Evolutionary conservation across 1,140 invertebrate species (phyloP).

Genomic region (Scaptodrosophila lebanonensis): DNA sequence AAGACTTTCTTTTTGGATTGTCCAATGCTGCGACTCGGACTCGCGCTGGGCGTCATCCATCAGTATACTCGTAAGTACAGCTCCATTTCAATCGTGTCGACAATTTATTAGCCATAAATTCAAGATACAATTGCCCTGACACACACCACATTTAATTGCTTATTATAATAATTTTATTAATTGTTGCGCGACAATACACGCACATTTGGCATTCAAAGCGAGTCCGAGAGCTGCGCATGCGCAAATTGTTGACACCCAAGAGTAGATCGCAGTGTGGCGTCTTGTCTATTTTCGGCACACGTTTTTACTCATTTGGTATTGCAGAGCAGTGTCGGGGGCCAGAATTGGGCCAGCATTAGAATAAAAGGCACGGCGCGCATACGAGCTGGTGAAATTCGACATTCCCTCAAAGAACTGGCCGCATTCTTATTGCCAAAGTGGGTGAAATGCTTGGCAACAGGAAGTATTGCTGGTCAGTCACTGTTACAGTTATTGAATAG

Average conservation of each 20-base stretch:
- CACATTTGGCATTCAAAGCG: conserved; percentile 20
- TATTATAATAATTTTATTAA: conserved; percentile 45
- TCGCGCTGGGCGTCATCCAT: conserved; percentile 20
- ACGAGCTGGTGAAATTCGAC: conserved; percentile 52
- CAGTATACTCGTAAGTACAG: no score
- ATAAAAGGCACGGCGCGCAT: conserved; percentile 41
- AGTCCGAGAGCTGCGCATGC: conserved; percentile 24
- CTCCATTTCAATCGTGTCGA: neutral
- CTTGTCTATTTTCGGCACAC: conserved; percentile 38
- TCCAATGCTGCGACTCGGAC: neutral
- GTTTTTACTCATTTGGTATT: conserved; percentile 56
- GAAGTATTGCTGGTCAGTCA: no score
- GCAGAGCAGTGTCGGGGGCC: conserved; percentile 32
- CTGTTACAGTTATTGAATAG: conserved; percentile 10
- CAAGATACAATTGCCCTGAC: conserved; percentile 28
- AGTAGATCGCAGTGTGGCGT: conserved; percentile 20
- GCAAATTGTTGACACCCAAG: conserved; percentile 18
- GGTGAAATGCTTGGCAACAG: no score
- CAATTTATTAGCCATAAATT: conserved; percentile 68
- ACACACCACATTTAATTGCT: conserved; percentile 65
- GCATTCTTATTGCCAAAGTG: conserved; percentile 43
- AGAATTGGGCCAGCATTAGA: conserved; percentile 64
- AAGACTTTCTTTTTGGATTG: conserved; percentile 51
- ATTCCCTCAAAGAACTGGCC: conserved; percentile 59
- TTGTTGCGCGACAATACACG: conserved; percentile 15